Percentiles rank a stretch among this genome's conserved stretches.
Conservation (phyloP, 2,113 vertebrate species). For the Microcebus lehilahytsara region DNA sequence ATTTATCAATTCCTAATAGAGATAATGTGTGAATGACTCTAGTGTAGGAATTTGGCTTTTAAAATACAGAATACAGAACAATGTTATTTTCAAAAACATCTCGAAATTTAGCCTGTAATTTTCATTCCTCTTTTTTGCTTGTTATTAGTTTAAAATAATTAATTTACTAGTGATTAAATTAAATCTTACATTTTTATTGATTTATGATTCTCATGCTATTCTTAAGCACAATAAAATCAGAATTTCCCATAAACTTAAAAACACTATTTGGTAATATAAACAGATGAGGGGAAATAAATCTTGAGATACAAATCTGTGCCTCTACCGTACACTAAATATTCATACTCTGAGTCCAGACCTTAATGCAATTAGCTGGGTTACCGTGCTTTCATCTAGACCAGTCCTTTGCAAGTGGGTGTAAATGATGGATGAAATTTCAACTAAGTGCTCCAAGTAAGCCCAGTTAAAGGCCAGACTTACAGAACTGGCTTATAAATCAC, state of each 20-base stretch:
- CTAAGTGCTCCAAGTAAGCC: background rate
- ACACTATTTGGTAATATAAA: background rate
- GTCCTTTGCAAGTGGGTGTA: background rate
- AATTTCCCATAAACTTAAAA: background rate
- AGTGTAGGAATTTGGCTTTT: background rate
- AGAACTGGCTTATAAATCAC: background rate
- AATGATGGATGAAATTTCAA: background rate
- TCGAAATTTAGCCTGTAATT: background rate
- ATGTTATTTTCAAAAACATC: background rate
- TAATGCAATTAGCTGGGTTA: background rate
- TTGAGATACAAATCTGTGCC: background rate
- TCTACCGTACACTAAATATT: background rate
- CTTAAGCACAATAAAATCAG: background rate
- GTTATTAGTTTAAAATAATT: background rate
- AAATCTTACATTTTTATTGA: background rate
- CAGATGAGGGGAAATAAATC: background rate
- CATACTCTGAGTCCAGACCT: background rate
- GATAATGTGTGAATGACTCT: background rate
- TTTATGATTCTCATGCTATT: background rate
- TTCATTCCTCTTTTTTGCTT: background rate
- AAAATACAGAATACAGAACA: background rate
- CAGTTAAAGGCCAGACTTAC: background rate
- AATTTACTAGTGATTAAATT: background rate
- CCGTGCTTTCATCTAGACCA: background rate
- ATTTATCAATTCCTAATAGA: background rate